phyloP scores from a whole-genome alignment of 2,113 vertebrate species.

The Cyphomyrus plagiostoma region DNA sequence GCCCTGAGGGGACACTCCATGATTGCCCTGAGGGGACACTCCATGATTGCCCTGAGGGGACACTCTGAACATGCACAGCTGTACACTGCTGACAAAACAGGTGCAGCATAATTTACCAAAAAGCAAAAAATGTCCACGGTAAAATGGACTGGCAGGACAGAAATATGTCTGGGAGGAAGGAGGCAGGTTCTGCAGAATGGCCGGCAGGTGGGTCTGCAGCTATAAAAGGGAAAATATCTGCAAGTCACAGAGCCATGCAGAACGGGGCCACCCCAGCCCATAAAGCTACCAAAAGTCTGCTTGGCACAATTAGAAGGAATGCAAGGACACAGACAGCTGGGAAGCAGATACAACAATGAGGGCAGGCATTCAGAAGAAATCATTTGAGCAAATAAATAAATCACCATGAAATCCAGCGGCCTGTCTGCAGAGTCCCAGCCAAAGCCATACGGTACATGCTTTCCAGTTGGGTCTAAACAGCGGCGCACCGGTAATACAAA shows the following conservation, averaged over 20 bases:
- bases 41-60: not conserved
- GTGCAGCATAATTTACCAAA: not conserved
- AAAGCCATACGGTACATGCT: conserved; percentile 46
- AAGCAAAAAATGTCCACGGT: not conserved
- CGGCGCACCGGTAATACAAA: conserved; percentile 41
- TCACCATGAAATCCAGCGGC: conserved; percentile 28
- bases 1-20: too few species aligned
- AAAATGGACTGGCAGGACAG: not conserved
- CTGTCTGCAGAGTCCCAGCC: conserved; percentile 30
- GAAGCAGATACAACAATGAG: conserved; percentile 34
- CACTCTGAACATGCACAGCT: not conserved
- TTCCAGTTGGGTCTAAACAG: conserved; percentile 45
- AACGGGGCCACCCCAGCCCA: not conserved
- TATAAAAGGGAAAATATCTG: conserved; percentile 38
- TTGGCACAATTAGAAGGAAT: conserved; percentile 29
- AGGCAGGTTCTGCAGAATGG: not conserved
- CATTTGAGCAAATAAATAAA: conserved; percentile 43
- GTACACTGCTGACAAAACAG: not conserved
- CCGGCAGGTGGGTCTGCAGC: conserved; percentile 19
- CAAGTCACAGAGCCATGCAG: conserved; percentile 24
- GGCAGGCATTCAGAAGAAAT: conserved; percentile 32
- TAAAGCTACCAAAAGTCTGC: conserved; percentile 13
- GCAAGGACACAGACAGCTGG: conserved; percentile 30
- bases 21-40: too few species aligned
- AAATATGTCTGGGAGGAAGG: not conserved